phyloP scores from a whole-genome alignment of 2,797 vertebrate species.

The Apogon talboti region DNA sequence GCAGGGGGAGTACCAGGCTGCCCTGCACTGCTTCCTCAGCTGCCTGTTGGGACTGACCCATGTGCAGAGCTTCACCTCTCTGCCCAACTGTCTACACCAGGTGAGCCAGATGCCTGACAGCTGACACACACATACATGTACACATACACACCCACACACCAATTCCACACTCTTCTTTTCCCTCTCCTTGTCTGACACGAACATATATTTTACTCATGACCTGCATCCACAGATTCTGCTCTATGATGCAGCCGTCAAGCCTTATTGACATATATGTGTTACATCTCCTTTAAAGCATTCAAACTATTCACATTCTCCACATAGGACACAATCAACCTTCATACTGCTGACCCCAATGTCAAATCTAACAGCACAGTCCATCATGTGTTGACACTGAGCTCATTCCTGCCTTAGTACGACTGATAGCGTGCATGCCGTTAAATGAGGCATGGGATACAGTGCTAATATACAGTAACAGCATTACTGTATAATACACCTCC shows the following conservation, averaged over 20 bases:
- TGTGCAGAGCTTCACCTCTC: slow-evolving; percentile 86
- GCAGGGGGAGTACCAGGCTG: slow-evolving; percentile 86
- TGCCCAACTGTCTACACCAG: slow-evolving; percentile 89
- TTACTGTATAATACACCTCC: slow-evolving; percentile 6
- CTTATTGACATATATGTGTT: slow-evolving; percentile 33
- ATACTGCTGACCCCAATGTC: slow-evolving; percentile 60
- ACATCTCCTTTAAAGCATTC: slow-evolving; percentile 22
- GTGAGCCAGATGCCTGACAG: slow-evolving; percentile 71
- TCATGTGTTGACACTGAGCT: slow-evolving; percentile 44
- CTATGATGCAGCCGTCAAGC: slow-evolving; percentile 25
- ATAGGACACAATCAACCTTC: slow-evolving; percentile 60
- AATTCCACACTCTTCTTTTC: neutral
- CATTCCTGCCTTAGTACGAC: slow-evolving; percentile 15
- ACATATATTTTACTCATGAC: slow-evolving; percentile 2
- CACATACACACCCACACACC: slow-evolving; percentile 7
- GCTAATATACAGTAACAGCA: slow-evolving; percentile 7
- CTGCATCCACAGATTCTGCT: slow-evolving; percentile 30
- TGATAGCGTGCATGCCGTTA: slow-evolving; percentile 21
- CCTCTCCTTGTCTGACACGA: slow-evolving; percentile 1
- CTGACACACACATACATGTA: slow-evolving; percentile 13
- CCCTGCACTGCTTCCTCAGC: slow-evolving; percentile 88
- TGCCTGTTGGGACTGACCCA: slow-evolving; percentile 86
- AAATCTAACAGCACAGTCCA: slow-evolving; percentile 51
- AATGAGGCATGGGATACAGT: slow-evolving; percentile 12
- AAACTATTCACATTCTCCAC: slow-evolving; percentile 28